phyloP scores from a whole-genome alignment of 1,140 invertebrate genomes.

The Dendroctonus valens region DNA sequence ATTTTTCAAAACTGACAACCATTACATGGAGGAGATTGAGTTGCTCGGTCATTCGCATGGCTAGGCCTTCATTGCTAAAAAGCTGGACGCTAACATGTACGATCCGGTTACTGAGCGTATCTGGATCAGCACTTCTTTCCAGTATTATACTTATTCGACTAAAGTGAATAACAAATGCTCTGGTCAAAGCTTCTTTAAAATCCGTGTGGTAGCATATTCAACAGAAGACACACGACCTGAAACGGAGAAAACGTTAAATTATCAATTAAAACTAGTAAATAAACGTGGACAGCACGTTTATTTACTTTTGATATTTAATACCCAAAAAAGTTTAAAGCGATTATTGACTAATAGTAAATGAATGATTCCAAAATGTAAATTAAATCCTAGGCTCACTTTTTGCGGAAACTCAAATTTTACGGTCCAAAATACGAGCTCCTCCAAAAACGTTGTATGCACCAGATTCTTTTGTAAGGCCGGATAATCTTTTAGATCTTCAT shows the following conservation, averaged over 20 bases:
- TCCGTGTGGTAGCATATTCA: conserved; percentile 91
- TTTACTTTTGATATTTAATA: too few species aligned
- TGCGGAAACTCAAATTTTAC: conserved; percentile 97
- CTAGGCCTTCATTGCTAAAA: conserved; percentile 91
- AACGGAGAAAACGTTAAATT: background rate
- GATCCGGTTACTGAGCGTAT: conserved; percentile 90
- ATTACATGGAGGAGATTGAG: conserved; percentile 89
- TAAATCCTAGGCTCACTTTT: conserved; percentile 54
- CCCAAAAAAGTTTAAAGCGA: background rate
- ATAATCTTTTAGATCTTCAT: conserved; percentile 72
- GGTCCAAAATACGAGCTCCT: conserved; percentile 97
- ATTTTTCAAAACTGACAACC: conserved; percentile 86
- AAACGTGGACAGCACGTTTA: too few species aligned
- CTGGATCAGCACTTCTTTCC: conserved; percentile 79
- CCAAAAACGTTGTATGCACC: conserved; percentile 84
- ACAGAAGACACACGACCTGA: conserved; percentile 83
- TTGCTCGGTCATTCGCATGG: conserved; percentile 86
- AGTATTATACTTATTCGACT: conserved; percentile 90
- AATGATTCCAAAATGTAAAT: background rate
- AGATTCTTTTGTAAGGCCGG: conserved; percentile 77
- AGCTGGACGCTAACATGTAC: conserved; percentile 96
- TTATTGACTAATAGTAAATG: background rate
- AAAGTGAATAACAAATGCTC: conserved; percentile 94
- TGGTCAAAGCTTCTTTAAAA: conserved; percentile 71
- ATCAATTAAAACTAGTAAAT: too few species aligned